Evolutionary conservation across 2,113 vertebrate genomes (phyloP).

Genomic region (Jacana jacana): DNA sequence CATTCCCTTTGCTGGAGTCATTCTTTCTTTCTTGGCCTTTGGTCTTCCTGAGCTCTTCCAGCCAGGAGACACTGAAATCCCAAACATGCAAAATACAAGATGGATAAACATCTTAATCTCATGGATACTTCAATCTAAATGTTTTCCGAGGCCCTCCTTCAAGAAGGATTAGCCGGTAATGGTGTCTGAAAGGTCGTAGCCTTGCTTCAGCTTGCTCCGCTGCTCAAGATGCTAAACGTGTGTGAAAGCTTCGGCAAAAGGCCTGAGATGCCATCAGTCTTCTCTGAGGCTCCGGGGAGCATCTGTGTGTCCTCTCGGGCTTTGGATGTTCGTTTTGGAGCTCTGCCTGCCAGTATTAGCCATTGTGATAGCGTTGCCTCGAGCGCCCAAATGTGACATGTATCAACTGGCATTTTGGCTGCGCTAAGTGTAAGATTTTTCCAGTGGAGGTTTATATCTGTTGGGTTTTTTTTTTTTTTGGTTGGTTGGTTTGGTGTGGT

Average conservation of each 20-base stretch:
- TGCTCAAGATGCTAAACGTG: neutral
- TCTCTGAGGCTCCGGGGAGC: neutral
- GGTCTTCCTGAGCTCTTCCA: neutral
- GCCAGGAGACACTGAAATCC: conserved; percentile 24
- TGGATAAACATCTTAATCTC: conserved; percentile 67
- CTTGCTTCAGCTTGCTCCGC: neutral
- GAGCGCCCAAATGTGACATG: conserved; percentile 33
- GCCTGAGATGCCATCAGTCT: conserved; percentile 31
- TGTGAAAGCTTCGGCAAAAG: conserved; percentile 47
- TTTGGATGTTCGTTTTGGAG: conserved; percentile 27
- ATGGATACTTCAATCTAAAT: neutral
- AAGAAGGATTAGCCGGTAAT: neutral
- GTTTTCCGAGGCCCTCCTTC: conserved; percentile 28
- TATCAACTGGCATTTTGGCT: conserved; percentile 58
- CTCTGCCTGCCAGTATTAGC: conserved; percentile 48
- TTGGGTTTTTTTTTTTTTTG: too few relatives aligned
- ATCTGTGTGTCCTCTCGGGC: conserved; percentile 43
- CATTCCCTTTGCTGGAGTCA: neutral
- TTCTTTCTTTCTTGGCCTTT: neutral
- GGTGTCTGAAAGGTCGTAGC: neutral
- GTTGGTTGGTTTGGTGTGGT: neutral
- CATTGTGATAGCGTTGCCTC: conserved; percentile 58
- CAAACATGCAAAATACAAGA: neutral
- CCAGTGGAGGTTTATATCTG: conserved; percentile 46
- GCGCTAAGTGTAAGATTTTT: conserved; percentile 57